These are phyloP conservation scores for Toxotes lorentzi DNA, from an alignment of 2,797 vertebrate genomes.

Conservation along the genomic window DNA sequence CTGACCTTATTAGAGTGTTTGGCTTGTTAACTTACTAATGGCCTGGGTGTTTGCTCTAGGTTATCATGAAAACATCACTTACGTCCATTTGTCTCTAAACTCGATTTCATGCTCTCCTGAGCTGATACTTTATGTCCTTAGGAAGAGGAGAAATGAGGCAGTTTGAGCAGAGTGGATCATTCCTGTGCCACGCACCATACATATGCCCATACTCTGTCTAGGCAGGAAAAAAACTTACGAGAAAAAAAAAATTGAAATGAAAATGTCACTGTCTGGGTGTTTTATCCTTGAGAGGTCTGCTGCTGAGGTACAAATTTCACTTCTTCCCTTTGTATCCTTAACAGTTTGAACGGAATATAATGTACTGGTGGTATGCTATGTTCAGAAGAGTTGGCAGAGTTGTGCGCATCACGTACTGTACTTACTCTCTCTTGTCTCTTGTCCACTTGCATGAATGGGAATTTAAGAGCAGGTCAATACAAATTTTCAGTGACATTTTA, in stretches of 20 bases:
- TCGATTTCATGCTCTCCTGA: conserved; percentile 82
- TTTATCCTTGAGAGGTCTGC: neutral
- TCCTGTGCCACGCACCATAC: conserved; percentile 14
- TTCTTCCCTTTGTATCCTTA: conserved; percentile 18
- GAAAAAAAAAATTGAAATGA: neutral
- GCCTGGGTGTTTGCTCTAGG: conserved; percentile 74
- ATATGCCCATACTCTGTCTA: conserved; percentile 15
- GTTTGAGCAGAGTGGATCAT: conserved; percentile 38
- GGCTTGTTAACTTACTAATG: conserved; percentile 80
- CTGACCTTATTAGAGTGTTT: conserved; percentile 70
- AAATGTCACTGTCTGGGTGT: neutral
- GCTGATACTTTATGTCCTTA: conserved; percentile 68
- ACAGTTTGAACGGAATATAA: neutral
- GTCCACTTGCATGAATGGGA: neutral
- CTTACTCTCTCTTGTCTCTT: neutral
- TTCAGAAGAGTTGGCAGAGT: conserved; percentile 15
- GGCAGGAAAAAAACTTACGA: conserved; percentile 12
- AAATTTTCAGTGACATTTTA: conserved; percentile 9
- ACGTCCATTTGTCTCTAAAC: conserved; percentile 75
- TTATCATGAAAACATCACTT: conserved; percentile 73
- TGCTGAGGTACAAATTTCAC: conserved; percentile 7
- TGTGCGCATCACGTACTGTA: conserved; percentile 7
- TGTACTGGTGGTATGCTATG: conserved; percentile 12
- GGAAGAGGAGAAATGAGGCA: conserved; percentile 39
- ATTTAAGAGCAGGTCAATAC: conserved; percentile 16